phyloP scores from a whole-genome alignment of 2,888 invertebrate genomes.

The Pomacea canaliculata region DNA sequence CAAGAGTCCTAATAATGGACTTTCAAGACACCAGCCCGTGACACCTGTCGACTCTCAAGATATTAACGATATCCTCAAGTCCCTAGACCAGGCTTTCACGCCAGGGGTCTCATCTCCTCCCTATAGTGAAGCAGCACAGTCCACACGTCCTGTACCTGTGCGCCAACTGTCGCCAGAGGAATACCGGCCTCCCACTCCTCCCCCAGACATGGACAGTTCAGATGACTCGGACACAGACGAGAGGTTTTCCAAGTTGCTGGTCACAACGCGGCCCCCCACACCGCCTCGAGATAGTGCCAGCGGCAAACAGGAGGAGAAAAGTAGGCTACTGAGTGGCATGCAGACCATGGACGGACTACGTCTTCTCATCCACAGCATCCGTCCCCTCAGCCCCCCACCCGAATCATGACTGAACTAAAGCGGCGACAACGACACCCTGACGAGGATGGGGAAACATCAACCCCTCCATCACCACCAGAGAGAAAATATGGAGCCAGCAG shows the following conservation, averaged over 20 bases:
- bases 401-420: slow-evolving; percentile 33
- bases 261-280: slow-evolving; percentile 22
- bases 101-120: slow-evolving; percentile 18
- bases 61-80: slow-evolving; percentile 10
- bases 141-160: slow-evolving; percentile 10
- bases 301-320: not conserved
- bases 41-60: not conserved
- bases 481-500: not conserved
- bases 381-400: not conserved
- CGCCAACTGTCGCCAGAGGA: not conserved
- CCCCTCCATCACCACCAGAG: not conserved
- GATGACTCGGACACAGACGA: not conserved
- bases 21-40: not conserved
- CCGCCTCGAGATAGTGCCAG: slow-evolving; percentile 17
- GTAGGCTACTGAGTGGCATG: not conserved
- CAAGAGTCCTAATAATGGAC: not conserved
- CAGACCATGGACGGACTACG: no score
- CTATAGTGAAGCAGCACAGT: slow-evolving; percentile 9
- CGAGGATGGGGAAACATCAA: not conserved
- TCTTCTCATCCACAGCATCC: not conserved
- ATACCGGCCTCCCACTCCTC: slow-evolving; percentile 26
- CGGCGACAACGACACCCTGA: slow-evolving; percentile 21
- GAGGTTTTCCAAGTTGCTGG: not conserved
- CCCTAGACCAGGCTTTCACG: slow-evolving; percentile 10
- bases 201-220: slow-evolving; percentile 18